phyloP scores from a whole-genome alignment of 1,140 invertebrate genomes.

The Eufriesea mexicana region DNA sequence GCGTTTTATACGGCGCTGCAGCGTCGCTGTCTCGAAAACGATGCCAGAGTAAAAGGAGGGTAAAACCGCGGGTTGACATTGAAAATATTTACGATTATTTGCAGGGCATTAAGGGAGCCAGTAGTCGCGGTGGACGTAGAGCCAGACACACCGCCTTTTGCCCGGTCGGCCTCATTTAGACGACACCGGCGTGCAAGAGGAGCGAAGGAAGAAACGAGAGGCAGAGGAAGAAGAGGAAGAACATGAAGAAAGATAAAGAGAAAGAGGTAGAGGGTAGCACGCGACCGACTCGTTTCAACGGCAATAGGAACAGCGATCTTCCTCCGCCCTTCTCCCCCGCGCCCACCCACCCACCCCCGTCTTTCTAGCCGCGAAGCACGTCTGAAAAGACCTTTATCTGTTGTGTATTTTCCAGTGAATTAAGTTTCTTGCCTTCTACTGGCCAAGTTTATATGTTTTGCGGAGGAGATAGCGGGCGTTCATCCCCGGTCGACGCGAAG shows the following conservation, averaged over 20 bases:
- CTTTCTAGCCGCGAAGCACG: conserved; percentile 14
- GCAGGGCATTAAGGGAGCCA: conserved; percentile 57
- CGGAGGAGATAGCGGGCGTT: conserved; percentile 65
- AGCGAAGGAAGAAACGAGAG: background rate
- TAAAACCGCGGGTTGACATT: conserved; percentile 43
- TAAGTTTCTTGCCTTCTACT: conserved; percentile 73
- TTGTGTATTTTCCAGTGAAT: conserved; percentile 74
- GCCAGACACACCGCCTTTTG: conserved; percentile 22
- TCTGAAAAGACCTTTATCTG: conserved; percentile 70
- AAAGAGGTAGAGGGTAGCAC: background rate
- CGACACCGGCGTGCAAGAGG: conserved; percentile 26
- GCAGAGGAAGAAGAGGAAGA: background rate
- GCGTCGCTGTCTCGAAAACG: background rate
- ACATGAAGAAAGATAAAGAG: background rate
- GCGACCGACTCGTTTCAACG: conserved; percentile 20
- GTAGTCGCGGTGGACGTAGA: conserved; percentile 20
- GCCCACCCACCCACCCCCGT: no score
- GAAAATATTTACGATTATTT: conserved; percentile 68
- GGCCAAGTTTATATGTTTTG: conserved; percentile 71
- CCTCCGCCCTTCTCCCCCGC: background rate
- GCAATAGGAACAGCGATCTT: conserved; percentile 28
- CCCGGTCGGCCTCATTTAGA: conserved; percentile 49
- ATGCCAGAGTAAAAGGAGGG: conserved; percentile 18
- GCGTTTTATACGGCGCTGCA: background rate
- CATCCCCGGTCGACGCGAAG: conserved; percentile 54